Conservation (phyloP, 2,797 vertebrate genomes). For the Fundulus diaphanus region DNA sequence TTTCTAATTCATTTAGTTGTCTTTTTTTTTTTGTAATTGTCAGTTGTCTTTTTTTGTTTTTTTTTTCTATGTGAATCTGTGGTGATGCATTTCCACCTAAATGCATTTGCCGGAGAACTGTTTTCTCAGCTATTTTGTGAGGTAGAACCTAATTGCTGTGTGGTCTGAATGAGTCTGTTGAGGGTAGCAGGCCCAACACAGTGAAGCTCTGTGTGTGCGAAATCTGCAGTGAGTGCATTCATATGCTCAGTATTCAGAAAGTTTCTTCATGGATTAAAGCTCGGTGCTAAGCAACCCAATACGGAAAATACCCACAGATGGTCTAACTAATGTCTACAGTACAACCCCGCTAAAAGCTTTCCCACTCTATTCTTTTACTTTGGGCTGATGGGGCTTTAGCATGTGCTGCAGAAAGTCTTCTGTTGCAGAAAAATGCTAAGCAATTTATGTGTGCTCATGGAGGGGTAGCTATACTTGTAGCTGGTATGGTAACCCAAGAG, state of each 20-base stretch:
- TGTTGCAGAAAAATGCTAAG: constrained; percentile 4
- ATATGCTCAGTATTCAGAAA: constrained; percentile 73
- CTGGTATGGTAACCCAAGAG: neutral
- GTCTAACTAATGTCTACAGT: constrained; percentile 40
- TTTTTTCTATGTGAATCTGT: constrained; percentile 1
- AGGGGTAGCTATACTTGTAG: neutral
- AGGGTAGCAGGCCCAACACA: constrained; percentile 57
- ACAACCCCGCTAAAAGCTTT: constrained; percentile 32
- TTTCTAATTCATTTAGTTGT: constrained; percentile 7
- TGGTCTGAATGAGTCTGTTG: constrained; percentile 68
- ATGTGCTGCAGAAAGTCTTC: constrained; percentile 13
- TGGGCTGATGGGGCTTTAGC: constrained; percentile 25
- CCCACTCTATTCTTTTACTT: constrained; percentile 34
- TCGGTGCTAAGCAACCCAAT: constrained; percentile 59
- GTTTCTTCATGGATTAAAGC: constrained; percentile 53
- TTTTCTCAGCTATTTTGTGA: constrained; percentile 49
- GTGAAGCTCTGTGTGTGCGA: constrained; percentile 68
- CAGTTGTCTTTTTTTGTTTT: constrained; percentile 10
- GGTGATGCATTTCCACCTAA: neutral
- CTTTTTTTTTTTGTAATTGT: constrained; percentile 8
- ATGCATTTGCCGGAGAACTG: constrained; percentile 19
- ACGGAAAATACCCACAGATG: constrained; percentile 56
- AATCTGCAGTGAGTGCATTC: constrained; percentile 61
- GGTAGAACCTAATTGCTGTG: constrained; percentile 52
- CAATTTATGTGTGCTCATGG: constrained; percentile 7